These are phyloP conservation scores for Callionymus lyra DNA, from an alignment of 2,113 vertebrate species.

Conservation along the genomic window DNA sequence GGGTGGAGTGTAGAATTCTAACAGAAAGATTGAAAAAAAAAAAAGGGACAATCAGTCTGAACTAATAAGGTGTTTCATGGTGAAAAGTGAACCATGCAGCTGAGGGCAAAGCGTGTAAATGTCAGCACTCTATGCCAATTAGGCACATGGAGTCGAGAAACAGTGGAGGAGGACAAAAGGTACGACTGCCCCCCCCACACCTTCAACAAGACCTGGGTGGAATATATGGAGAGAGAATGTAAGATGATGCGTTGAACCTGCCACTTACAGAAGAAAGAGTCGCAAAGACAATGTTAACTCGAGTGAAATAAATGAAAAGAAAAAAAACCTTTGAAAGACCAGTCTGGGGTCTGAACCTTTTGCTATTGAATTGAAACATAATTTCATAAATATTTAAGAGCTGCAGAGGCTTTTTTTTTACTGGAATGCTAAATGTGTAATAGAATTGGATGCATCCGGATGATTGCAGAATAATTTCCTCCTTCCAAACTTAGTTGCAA, in stretches of 20 bases:
- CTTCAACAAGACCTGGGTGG: slow-evolving; percentile 20
- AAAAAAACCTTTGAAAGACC: too few species aligned
- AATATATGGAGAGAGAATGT: slow-evolving; percentile 11
- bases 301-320: background rate
- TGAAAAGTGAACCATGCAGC: slow-evolving; percentile 26
- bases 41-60: slow-evolving; percentile 19
- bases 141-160: slow-evolving; percentile 24
- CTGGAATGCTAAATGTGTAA: too few species aligned
- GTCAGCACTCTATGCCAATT: slow-evolving; percentile 54
- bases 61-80: slow-evolving; percentile 47
- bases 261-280: background rate
- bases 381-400: too few species aligned
- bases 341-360: too few species aligned
- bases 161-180: slow-evolving; percentile 33
- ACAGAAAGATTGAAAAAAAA: slow-evolving; percentile 5
- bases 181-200: slow-evolving; percentile 26
- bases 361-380: too few species aligned
- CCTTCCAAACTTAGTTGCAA: too few species aligned
- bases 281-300: background rate
- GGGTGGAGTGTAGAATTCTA: background rate
- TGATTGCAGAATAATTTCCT: too few species aligned
- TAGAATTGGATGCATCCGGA: too few species aligned
- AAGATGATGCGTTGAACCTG: slow-evolving; percentile 5
- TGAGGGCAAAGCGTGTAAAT: slow-evolving; percentile 44
- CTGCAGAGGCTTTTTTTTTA: too few species aligned